Base-by-base conservation (phyloP, 2,113 vertebrate species). In the Stegostoma tigrinum region DNA sequence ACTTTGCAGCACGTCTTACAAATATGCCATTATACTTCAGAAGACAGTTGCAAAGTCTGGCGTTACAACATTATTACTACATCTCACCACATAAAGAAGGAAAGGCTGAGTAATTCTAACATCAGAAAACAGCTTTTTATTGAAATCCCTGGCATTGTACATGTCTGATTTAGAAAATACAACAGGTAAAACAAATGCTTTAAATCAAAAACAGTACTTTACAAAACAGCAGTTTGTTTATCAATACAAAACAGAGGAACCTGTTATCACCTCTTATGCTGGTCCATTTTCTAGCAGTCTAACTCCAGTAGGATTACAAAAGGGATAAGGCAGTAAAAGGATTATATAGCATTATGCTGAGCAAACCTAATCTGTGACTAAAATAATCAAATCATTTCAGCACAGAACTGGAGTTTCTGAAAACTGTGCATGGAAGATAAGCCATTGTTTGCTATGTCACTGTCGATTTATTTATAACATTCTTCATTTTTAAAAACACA, bases 281-380 rank as follows among this genome's bases (percentile, higher is more conserved):
- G 98, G 98, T 98, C 98, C 98, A 98, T 98, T 98, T 98, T 98
- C 98, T 97, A 98, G 97, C 97, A 96, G 96, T 95, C 97, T 98
- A 97, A 98, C 97, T 98, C 98, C 97, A 96, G 97, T 98, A 98
- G 98, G 97, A 97, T 98, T 98, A 99, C 99, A 98, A 98, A 97
- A 97, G 97, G 97, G 97, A 97, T 97, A 96, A 97, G 96, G 97
- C 96, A 97, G 97, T 97, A 97, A 96, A 98, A 96, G 98, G 98
- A 98, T 98, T 98, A 98, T 97, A 23, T 78, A 97, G 97, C 97
- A 97, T 96, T 97, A 96, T 96, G 98, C 98, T 98, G 95, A 95
- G 97, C 97, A 72, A 24, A 17, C 66, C 23, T 30, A 72, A 70
- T 70, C 27, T 70, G 68, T 30, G 14, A 52, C 94, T 48, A 72